Conservation (phyloP, 2,113 vertebrate species). For the Bujurquina vittata region DNA sequence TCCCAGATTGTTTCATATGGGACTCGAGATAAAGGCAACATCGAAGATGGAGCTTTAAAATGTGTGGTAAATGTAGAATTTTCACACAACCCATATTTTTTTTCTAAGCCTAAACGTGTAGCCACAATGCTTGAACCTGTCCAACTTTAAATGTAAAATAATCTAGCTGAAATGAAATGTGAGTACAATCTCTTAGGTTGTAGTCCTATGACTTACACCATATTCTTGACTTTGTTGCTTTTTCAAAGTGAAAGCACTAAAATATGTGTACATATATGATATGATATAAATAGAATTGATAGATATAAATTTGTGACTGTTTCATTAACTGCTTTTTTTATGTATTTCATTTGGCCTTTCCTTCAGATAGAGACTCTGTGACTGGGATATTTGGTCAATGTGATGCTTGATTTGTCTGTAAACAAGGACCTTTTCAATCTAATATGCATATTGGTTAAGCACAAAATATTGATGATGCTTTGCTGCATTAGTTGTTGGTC, state of each 20-base stretch:
- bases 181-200: background rate
- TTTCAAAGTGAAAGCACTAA: background rate
- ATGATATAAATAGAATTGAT: background rate
- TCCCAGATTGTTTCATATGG: background rate
- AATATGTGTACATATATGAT: background rate
- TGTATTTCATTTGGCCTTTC: background rate
- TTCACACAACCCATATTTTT: no score
- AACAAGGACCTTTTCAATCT: background rate
- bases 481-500: no score
- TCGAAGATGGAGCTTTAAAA: background rate
- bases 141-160: no score
- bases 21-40: background rate
- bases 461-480: no score
- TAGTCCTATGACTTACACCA: background rate
- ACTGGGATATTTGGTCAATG: background rate
- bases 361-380: background rate
- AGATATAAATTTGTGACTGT: background rate
- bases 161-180: no score
- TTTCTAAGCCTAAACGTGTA: no score
- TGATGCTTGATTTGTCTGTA: no score
- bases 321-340: background rate
- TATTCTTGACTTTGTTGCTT: background rate
- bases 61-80: no score
- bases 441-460: background rate
- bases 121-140: no score